Evolutionary conservation across 2,113 vertebrate species (phyloP), one percentile per base, ranked within the genome.

Genomic region (Siniperca knerii): DNA sequence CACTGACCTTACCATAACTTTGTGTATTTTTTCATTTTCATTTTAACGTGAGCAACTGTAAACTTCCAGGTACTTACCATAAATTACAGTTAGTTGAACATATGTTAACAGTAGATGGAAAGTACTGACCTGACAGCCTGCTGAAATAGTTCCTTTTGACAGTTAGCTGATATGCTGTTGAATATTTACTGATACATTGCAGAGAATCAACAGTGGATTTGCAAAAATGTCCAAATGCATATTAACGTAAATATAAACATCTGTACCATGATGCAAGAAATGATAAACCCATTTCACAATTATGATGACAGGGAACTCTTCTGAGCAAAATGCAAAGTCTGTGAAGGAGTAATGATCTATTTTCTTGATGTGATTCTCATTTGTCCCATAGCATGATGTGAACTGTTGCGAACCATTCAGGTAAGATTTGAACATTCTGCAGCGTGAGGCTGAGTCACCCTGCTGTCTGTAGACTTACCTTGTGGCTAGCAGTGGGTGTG

Each of bases 401-500:
- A 61, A 20, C 7, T 9, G 48, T 40, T 52, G 9, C 4, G 0
- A 37, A 33, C 18, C 52, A 1, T 23, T 75, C 18, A 12, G 18
- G 33, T 54, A 5, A 54, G 21, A 72, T 54, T 29, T 35, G 13
- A 69, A 23, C 13, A 12, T 23, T 50, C 40, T 76, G 46, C 20
- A 50, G 20, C 0, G 16, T 75, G 8, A 46, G 9, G 35, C n/a
- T 18, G 21, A 46, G 37, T 57, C 57, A 3, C 23, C 8, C 46
- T 18, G 48, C 40, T 6, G 54, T 48, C 12, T 37, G 74, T 1
- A 4, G 44, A 37, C 15, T 91, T 91, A 99, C 98, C 98, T 97
- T 85, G 98, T 99, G 65, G 98, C 97, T 4, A 99, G 95, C 76
- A 99, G 96, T 0, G 98, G 97, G 92, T 98, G 97, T 79, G 97